Evolutionary conservation across 1,140 invertebrate genomes (phyloP), one percentile per base, ranked within the genome.

Genomic region (Drusus annulatus): DNA sequence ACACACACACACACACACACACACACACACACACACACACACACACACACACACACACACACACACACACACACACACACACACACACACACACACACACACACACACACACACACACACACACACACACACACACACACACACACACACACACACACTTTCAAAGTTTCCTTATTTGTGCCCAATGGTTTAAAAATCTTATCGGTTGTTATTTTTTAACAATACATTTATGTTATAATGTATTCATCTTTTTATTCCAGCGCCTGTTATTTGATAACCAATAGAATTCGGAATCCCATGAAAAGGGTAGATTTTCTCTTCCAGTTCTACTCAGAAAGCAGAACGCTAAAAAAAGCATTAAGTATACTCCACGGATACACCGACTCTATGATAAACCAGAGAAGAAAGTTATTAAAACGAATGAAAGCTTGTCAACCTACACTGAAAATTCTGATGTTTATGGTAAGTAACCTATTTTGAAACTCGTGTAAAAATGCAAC

Each of bases 321-420:
- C 68, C 86, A 86, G 62, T 84, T 86, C 0, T 76, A 82, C 1
- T 84, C 88, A 36, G 89, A 88, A 77, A 51, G 52, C 1, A 86
- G 83, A 77, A 80, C 77, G 68, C 92, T 94, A 80, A 88, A 90
- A 10, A 85, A 90, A 84, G 88, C 90, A 21, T 84, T 97, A 1
- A 88, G 92, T 69, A 87, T 93, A 54, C 87, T 97, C 28, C 95
- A 97, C 82, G 87, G 87, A 16, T 95, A 96, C 80, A 94, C 87
- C 8, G 90, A 87, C 85, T 91, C 84, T 83, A 95, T 93, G 13
- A 90, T 91, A 54, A 68, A 86, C 21, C 84, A 88, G 54, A 86
- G 90, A 77, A 85, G 86, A n/a, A 62, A 86, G 28, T 84, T 89
- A 80, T 54, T 89, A n/a, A 74, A 85, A 51, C 71, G 5, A 86